Evolutionary conservation across 2,113 vertebrate genomes (phyloP), one percentile per base, ranked within the genome.

Genomic region (Turdus rufiventris): DNA sequence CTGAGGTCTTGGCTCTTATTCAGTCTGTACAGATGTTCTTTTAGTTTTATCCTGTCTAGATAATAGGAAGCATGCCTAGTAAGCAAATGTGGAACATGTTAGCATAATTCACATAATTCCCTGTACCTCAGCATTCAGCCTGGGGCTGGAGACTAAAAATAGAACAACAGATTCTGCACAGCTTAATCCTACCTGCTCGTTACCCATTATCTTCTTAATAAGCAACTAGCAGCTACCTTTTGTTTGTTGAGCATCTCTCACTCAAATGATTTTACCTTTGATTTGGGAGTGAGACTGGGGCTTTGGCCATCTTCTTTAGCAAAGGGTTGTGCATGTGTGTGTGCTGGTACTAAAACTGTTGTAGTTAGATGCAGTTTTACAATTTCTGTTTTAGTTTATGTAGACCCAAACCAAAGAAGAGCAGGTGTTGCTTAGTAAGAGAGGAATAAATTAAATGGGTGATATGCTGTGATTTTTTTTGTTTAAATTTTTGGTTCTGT

Each of bases 21-120:
- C 94, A 93, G 86, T 89, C 87, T 91, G 79, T 94, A 92, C 97
- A 98, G 97, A 98, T 98, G 95, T 97, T 96, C 94, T 95, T 91
- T 92, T 92, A 81, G 92, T 95, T 85, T 96, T 93, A 93, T 91
- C 96, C 92, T 95, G 90, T 84, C 78, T 91, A 85, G 94, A 96
- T 96, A 96, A 93, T 97, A 96, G 93, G 96, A 96, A 97, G 91
- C 93, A 65, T 91, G 93, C 95, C 90, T 97, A 94, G 94, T 87
- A 96, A 94, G 94, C 85, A 86, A 92, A 14, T 42, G 85, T 86
- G 83, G 78, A 29, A 23, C 73, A 66, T 70, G 94, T 96, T 97
- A 97, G 93, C 85, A 83, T 96, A 96, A 89, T 92, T 88, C 88
- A 88, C 18, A 26, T 96, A 95, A 91, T 91, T 91, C 88, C 85